A percentile compares a stretch with the other conserved stretches of the same genome.
phyloP scores from a whole-genome alignment of 2,113 vertebrate species.

The Antechinus stuartii region DNA sequence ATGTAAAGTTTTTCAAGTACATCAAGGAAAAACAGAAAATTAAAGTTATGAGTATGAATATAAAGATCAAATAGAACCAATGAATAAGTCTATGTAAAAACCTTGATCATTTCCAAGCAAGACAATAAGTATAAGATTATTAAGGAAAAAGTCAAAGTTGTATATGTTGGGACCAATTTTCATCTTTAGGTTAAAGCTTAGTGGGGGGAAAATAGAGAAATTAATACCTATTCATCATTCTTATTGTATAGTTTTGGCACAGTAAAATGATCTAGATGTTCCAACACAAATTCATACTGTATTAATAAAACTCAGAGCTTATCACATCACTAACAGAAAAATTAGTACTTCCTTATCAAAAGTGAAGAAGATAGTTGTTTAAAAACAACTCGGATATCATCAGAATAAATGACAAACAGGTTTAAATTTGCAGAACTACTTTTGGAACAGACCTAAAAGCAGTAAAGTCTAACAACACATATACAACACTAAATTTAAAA shows the following conservation, averaged over 20 bases:
- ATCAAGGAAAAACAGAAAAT: background rate
- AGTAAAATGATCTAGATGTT: background rate
- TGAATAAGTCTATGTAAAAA: background rate
- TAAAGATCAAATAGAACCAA: background rate
- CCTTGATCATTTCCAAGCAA: background rate
- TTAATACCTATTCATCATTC: background rate
- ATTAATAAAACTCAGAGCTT: background rate
- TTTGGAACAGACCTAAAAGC: background rate
- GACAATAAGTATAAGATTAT: background rate
- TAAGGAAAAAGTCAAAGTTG: background rate
- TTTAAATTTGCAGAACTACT: background rate
- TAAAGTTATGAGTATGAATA: background rate
- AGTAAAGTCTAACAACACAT: background rate
- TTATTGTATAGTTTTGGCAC: background rate
- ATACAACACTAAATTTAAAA: background rate
- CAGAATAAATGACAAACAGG: background rate
- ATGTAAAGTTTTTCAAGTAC: background rate
- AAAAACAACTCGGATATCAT: background rate
- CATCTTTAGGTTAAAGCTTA: background rate
- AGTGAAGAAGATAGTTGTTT: background rate
- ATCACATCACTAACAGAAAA: background rate
- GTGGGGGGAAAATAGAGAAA: background rate
- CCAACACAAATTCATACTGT: background rate
- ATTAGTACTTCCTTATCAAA: background rate
- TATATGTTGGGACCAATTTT: background rate